Evolutionary conservation across 2,888 invertebrate genomes (phyloP), one percentile per base, ranked within the genome.

Genomic region (Hypsopygia costalis): DNA sequence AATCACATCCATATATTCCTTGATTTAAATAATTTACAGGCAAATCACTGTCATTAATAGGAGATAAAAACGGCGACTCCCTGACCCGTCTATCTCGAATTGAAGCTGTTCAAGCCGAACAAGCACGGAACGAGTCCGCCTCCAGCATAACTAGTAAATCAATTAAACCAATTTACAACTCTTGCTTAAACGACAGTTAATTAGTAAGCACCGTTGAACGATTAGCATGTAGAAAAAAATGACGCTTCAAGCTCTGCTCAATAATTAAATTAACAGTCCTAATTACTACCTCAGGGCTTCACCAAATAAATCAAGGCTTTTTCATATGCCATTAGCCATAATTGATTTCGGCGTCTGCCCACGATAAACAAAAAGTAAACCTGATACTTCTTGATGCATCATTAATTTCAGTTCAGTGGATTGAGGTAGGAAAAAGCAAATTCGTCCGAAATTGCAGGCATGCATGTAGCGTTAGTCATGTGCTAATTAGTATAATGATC

Each of bases 251-350:
- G 47, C 11, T 33, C 43, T 44, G 38, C 43, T 21, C 54, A 47
- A 56, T 76, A 76, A 81, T 83, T 78, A 77, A 81, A 68, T 76
- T 77, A 81, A 78, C 67, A 52, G 56, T 62, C 64, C 61, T 68
- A 69, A 74, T 69, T 63, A 62, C 65, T 52, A 59, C 64, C 72
- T 66, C 56, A 54, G 65, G 62, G 61, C 61, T 59, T 59, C 63
- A 61, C 55, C 43, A 70, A 74, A 79, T 75, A 76, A 78, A 78
- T 75, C 67, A 71, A 67, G 59, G 65, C n/a, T 56, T 62, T 64
- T 69, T 73, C 57, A 67, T 57, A 47, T 49, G 51, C 69, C 64
- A 78, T 83, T 77, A 81, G 64, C 62, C 59, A 60, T 81, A 83
- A 82, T 83, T 83, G 83, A 78, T 81, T 81, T 69, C 62, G 69